phyloP scores from a whole-genome alignment of 2,797 vertebrate species.

The Sylvilagus floridanus region DNA sequence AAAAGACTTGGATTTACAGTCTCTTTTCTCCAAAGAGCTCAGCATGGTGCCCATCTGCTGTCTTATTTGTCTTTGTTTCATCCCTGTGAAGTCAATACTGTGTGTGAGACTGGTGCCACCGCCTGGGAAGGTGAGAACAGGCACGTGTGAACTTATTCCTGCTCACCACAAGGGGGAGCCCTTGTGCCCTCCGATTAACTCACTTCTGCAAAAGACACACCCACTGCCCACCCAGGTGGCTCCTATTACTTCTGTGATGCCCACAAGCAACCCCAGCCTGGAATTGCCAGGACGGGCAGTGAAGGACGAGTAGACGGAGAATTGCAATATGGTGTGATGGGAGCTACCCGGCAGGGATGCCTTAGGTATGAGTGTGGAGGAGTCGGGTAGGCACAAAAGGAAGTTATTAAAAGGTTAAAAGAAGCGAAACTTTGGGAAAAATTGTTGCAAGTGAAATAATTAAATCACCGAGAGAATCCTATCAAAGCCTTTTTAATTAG shows the following conservation, averaged over 20 bases:
- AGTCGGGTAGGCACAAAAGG: neutral
- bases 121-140: neutral
- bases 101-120: neutral
- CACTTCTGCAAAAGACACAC: neutral
- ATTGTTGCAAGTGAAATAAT: constrained; percentile 26
- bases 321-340: neutral
- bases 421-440: constrained; percentile 33
- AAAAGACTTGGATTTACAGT: constrained; percentile 28
- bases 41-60: neutral
- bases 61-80: neutral
- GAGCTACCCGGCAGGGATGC: neutral
- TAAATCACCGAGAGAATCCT: constrained; percentile 37
- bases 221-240: neutral
- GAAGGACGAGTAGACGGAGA: neutral
- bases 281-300: neutral
- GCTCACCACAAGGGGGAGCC: constrained; percentile 63
- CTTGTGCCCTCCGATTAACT: neutral
- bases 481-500: constrained; percentile 3
- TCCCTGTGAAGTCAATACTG: neutral
- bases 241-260: neutral
- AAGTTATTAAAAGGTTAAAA: neutral
- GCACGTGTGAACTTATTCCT: neutral
- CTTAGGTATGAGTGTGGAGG: neutral
- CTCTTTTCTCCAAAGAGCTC: constrained; percentile 53
- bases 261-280: neutral